Percentiles rank a stretch among this genome's conserved stretches.
phyloP scores from a whole-genome alignment of 2,888 invertebrate genomes.

The Pyrochroa serraticornis region DNA sequence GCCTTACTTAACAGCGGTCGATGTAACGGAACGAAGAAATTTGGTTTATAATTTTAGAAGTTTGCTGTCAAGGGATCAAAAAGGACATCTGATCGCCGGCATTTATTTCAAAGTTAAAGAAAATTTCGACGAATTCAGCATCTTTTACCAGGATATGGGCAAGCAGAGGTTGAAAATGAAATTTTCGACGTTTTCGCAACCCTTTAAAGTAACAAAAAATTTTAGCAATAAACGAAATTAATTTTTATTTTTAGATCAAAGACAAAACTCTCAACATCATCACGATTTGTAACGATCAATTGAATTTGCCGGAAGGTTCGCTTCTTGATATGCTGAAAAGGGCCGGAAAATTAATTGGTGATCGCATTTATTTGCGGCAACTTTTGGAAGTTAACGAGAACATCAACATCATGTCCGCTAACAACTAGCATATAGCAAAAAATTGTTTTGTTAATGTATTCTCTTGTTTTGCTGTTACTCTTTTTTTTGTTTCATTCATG shows the following conservation, averaged over 20 bases:
- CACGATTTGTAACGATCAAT: slow-evolving; percentile 72
- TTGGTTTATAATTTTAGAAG: slow-evolving; percentile 84
- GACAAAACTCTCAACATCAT: slow-evolving; percentile 67
- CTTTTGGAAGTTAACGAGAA: slow-evolving; percentile 80
- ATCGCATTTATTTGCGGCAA: slow-evolving; percentile 76
- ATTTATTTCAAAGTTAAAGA: slow-evolving; percentile 80
- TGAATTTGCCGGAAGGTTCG: slow-evolving; percentile 69
- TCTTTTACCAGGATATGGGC: slow-evolving; percentile 76
- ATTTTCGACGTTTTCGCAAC: slow-evolving; percentile 68
- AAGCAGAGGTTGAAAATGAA: slow-evolving; percentile 76
- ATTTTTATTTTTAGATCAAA: slow-evolving; percentile 61
- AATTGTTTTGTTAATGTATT: slow-evolving; percentile 5
- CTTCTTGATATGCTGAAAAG: slow-evolving; percentile 69
- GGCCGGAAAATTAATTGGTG: slow-evolving; percentile 70
- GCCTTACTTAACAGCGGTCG: slow-evolving; percentile 80
- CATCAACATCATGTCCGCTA: slow-evolving; percentile 78
- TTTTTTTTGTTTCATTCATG: slow-evolving; percentile 5
- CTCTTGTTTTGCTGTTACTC: slow-evolving; percentile 8
- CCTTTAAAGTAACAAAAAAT: slow-evolving; percentile 34
- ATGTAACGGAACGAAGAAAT: slow-evolving; percentile 88
- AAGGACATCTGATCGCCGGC: slow-evolving; percentile 83
- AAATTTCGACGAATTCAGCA: slow-evolving; percentile 68
- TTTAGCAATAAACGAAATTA: no score
- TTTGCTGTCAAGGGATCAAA: slow-evolving; percentile 80
- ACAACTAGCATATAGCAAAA: slow-evolving; percentile 64